phyloP scores from a whole-genome alignment of 2,888 invertebrate species.

The Drosophila sordidula region DNA sequence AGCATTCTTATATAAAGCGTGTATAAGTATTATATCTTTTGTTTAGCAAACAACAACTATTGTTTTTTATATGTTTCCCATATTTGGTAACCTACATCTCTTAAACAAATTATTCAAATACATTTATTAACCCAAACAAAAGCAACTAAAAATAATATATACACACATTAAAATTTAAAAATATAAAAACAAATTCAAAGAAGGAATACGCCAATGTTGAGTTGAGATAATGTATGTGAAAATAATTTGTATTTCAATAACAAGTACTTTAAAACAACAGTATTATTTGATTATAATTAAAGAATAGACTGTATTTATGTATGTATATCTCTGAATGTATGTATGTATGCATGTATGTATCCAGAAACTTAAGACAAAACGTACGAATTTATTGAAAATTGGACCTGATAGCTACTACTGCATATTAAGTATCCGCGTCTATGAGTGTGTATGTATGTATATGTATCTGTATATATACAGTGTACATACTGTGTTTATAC shows the following conservation, averaged over 20 bases:
- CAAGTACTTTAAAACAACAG: slow-evolving; percentile 3
- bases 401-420: slow-evolving; percentile 64
- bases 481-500: not conserved
- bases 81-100: too few relatives aligned
- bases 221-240: not conserved
- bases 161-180: not conserved
- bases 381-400: slow-evolving; percentile 78
- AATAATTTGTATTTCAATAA: slow-evolving; percentile 3
- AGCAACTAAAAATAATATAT: too few relatives aligned
- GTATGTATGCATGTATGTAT: not conserved
- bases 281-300: slow-evolving; percentile 7
- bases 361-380: slow-evolving; percentile 17
- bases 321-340: not conserved
- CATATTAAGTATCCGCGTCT: slow-evolving; percentile 23
- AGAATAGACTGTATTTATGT: not conserved
- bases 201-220: not conserved
- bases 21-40: too few relatives aligned
- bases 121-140: too few relatives aligned
- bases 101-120: too few relatives aligned
- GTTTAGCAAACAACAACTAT: too few relatives aligned
- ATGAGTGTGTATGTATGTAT: slow-evolving; percentile 22
- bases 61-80: too few relatives aligned
- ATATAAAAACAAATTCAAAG: not conserved
- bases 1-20: too few relatives aligned
- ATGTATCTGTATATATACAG: slow-evolving; percentile 18